phyloP scores from a whole-genome alignment of 2,888 invertebrate genomes.

The Timema cristinae region DNA sequence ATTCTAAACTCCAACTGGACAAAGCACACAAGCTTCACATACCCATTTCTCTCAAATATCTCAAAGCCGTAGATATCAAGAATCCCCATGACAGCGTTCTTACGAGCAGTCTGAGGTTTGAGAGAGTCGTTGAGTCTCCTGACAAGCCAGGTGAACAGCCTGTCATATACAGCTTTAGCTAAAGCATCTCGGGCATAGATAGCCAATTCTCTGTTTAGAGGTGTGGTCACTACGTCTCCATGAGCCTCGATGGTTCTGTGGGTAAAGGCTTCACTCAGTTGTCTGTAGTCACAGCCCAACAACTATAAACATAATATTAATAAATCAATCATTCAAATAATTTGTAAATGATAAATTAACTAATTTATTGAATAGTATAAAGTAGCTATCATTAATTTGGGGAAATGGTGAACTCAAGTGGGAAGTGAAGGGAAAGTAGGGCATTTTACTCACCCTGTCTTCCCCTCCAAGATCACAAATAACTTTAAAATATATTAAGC shows the following conservation, averaged over 20 bases:
- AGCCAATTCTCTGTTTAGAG: constrained; percentile 74
- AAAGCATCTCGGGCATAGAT: constrained; percentile 85
- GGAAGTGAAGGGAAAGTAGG: too few relatives aligned
- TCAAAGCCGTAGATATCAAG: constrained; percentile 94
- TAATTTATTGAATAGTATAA: too few relatives aligned
- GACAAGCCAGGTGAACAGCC: constrained; percentile 88
- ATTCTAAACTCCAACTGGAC: background rate
- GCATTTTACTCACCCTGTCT: too few relatives aligned
- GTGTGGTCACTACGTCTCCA: constrained; percentile 77
- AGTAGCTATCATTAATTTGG: too few relatives aligned
- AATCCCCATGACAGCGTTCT: constrained; percentile 77
- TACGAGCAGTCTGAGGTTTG: constrained; percentile 53
- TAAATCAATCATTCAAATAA: background rate
- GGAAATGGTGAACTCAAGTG: too few relatives aligned
- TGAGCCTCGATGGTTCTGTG: constrained; percentile 83
- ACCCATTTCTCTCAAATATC: constrained; percentile 86
- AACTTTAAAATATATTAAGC: too few relatives aligned
- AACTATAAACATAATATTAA: constrained; percentile 51
- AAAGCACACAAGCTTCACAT: constrained; percentile 30
- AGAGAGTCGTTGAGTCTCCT: constrained; percentile 72
- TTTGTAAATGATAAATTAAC: too few relatives aligned
- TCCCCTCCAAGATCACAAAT: too few relatives aligned
- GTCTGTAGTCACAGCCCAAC: constrained; percentile 63
- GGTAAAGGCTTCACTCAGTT: constrained; percentile 69
- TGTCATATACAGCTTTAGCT: constrained; percentile 87